Evolutionary conservation across 2,113 vertebrate species (phyloP).

Genomic region (Heloderma charlesbogerti): DNA sequence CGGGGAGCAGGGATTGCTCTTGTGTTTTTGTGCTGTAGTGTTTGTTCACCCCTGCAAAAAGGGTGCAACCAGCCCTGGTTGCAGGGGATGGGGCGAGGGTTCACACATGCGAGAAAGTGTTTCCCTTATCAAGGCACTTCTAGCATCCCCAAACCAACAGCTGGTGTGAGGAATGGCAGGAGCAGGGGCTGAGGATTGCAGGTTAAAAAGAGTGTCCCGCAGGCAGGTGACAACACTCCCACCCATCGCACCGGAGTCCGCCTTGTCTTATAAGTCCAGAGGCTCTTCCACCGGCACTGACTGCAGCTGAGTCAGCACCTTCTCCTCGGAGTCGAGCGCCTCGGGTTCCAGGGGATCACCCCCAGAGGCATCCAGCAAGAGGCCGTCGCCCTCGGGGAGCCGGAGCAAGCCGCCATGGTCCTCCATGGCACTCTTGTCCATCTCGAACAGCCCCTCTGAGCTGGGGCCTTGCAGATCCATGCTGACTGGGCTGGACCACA

Average conservation of each 20-base stretch:
- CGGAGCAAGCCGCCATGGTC: constrained; percentile 74
- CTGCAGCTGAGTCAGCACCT: constrained; percentile 90
- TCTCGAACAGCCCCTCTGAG: constrained; percentile 74
- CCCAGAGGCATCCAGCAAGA: constrained; percentile 78
- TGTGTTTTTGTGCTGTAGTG: neutral
- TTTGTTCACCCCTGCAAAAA: neutral
- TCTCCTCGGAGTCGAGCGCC: constrained; percentile 66
- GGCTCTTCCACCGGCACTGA: constrained; percentile 90
- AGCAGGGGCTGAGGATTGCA: neutral
- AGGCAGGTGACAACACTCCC: neutral
- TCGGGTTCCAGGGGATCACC: constrained; percentile 78
- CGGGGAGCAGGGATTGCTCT: fast-evolving
- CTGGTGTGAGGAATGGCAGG: neutral
- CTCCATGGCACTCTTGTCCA: constrained; percentile 78
- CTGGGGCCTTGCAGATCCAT: constrained; percentile 53
- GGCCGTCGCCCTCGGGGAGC: constrained; percentile 81
- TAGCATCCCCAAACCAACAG: neutral
- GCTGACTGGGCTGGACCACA: constrained; percentile 11
- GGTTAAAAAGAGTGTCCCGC: neutral
- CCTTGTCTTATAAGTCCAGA: constrained; percentile 63
- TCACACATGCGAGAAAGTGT: neutral
- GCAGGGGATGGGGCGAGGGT: neutral
- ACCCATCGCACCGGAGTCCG: fast-evolving
- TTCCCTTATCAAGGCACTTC: constrained; percentile 27
- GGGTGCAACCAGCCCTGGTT: neutral